Conservation (phyloP, 2,888 invertebrate genomes). For the Sinodicranocentrus sp. region DNA sequence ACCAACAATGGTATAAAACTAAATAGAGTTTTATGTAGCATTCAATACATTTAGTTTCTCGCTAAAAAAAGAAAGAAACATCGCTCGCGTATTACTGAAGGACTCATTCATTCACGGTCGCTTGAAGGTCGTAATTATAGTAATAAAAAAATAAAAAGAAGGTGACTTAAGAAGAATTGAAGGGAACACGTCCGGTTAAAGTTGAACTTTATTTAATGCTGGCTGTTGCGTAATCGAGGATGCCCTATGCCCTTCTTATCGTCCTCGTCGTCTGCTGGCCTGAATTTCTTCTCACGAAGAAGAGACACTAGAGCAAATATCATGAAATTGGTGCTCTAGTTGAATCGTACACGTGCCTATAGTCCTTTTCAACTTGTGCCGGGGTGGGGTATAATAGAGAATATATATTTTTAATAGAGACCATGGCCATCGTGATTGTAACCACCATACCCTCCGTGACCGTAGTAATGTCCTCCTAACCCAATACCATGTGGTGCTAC, state of each 20-base stretch:
- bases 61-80: too few relatives aligned
- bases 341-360: not conserved
- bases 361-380: not conserved
- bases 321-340: constrained; percentile 1
- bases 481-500: not conserved
- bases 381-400: not conserved
- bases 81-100: constrained; percentile 7
- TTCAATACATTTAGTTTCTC: not conserved
- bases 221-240: not conserved
- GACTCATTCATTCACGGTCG: constrained; percentile 18
- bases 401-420: not conserved
- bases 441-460: not conserved
- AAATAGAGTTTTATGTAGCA: not conserved
- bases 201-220: not conserved
- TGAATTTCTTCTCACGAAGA: constrained; percentile 27
- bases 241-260: constrained; percentile 27
- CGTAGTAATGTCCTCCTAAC: not conserved
- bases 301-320: too few relatives aligned
- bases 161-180: not conserved
- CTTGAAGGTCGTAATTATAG: not conserved
- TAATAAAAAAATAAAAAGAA: not conserved
- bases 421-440: not conserved
- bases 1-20: not conserved
- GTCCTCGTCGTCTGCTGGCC: constrained; percentile 18
- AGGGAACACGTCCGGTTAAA: constrained; percentile 33